Conservation (phyloP, 1,140 invertebrate genomes). For the Drosophila mayri region DNA sequence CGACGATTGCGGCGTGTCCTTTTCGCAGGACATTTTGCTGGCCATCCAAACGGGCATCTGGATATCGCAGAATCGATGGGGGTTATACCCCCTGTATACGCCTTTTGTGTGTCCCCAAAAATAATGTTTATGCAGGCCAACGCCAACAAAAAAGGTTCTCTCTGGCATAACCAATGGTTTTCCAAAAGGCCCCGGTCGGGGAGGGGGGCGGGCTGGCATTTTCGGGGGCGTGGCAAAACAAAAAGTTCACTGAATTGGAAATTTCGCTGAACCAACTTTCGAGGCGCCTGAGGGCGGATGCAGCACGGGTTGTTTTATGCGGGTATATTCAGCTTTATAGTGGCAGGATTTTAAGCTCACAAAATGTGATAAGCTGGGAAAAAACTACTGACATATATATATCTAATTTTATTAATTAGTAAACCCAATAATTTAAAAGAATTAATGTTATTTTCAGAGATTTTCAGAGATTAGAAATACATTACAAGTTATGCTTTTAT, state of each 20-base stretch:
- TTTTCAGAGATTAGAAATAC: no score
- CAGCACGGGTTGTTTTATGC: slow-evolving; percentile 26
- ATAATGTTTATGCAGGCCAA: slow-evolving; percentile 59
- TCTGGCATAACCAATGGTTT: slow-evolving; percentile 19
- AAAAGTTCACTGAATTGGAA: slow-evolving; percentile 83
- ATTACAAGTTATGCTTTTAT: no score
- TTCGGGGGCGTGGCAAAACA: slow-evolving; percentile 51
- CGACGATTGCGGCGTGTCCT: slow-evolving; percentile 45
- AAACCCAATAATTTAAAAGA: no score
- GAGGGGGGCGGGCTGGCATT: neutral
- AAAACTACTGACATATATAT: neutral
- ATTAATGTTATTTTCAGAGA: no score
- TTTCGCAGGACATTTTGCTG: slow-evolving; percentile 46
- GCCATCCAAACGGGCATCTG: slow-evolving; percentile 30
- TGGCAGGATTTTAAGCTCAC: slow-evolving; percentile 32
- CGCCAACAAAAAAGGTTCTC: slow-evolving; percentile 26
- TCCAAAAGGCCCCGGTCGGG: neutral
- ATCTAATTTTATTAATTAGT: neutral
- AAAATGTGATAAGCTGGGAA: neutral
- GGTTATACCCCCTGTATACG: neutral
- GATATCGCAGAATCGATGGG: slow-evolving; percentile 29
- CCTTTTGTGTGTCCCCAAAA: slow-evolving; percentile 59
- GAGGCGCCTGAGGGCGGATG: slow-evolving; percentile 8
- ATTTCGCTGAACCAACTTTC: slow-evolving; percentile 68
- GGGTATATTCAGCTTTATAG: slow-evolving; percentile 33